Percentiles rank a stretch among this genome's conserved stretches.
Conservation (phyloP, 2,888 invertebrate genomes). For the Byasa hedistus region DNA sequence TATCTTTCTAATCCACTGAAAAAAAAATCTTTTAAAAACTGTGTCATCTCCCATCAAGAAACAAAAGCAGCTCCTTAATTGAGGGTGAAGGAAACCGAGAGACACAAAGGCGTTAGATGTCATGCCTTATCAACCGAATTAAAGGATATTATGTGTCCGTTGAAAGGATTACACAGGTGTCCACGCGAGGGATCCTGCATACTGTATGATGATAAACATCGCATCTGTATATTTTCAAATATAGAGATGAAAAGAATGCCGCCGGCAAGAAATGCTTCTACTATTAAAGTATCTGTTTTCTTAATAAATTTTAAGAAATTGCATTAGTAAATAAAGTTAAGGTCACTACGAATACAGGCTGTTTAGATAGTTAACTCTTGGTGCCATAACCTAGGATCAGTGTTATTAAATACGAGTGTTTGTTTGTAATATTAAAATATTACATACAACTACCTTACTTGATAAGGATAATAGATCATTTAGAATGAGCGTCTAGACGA, state of each 20-base stretch:
- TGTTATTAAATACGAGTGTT: no score
- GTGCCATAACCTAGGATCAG: no score
- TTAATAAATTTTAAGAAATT: neutral
- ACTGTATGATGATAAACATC: slow-evolving; percentile 32
- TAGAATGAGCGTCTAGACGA: no score
- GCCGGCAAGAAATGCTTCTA: neutral
- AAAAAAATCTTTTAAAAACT: slow-evolving; percentile 54
- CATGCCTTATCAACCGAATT: slow-evolving; percentile 77
- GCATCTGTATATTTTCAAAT: slow-evolving; percentile 13
- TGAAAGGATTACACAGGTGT: slow-evolving; percentile 80
- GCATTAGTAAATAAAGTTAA: neutral
- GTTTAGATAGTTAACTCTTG: neutral
- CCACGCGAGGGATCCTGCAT: slow-evolving; percentile 42
- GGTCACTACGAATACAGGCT: neutral
- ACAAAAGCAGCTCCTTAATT: slow-evolving; percentile 71
- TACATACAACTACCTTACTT: no score
- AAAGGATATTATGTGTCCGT: slow-evolving; percentile 71
- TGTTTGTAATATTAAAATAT: no score
- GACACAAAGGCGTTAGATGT: slow-evolving; percentile 74
- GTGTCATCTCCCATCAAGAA: slow-evolving; percentile 71
- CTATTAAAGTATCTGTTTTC: neutral
- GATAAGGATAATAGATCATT: no score
- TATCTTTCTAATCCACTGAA: slow-evolving; percentile 48
- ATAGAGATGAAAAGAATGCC: slow-evolving; percentile 12
- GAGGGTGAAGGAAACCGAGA: slow-evolving; percentile 61